Base-by-base conservation (phyloP, 2,113 vertebrate genomes). In the Sakesphorus luctuosus region DNA sequence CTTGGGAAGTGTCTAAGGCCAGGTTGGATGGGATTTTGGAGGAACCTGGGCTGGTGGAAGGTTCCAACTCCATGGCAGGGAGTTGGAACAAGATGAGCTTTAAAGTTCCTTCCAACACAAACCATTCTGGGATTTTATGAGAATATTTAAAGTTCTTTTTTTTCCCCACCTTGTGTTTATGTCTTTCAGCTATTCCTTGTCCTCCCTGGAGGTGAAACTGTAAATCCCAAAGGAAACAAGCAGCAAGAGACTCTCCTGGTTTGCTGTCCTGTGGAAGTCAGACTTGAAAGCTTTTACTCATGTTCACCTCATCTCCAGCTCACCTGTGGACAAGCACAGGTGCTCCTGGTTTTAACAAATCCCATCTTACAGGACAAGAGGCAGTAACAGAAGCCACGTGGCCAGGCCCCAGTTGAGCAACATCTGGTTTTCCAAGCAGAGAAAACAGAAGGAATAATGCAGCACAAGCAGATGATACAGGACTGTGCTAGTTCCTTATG, bases 391-490 rank as follows among this genome's bases (percentile, higher is more conserved):
- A 96, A 90, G 59, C 68, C 50, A 24, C 16, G 5, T 36, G 79
- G 36, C 58, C 72, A 86, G 44, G 23, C 65, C 72, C 38, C 38
- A 18, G 91, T 80, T 88, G 46, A 87, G 17, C 50, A 96, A 95
- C 91, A 95, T 77, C 67, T 87, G 93, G 75, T 35, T 93, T 87
- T 92, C 73, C 68, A 49, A 66, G 93, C 13, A 75, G 75, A 96
- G 77, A 36, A 68, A 78, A 86, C 81, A 84, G 80, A 87, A 44
- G 21, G 13, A 87, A 59, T 16, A 59, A 59, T 1, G 6, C 79
- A 65, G 78, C 74, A 50, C 49, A 72, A 94, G 90, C 23, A 65
- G 66, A 95, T 58, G 79, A 83, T 44, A 67, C 65, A 24, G 26
- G 68, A 28, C 79, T 63, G 80, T 40, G 55, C 68, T 49, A 68